These are phyloP conservation scores for Anthoptus insignis DNA, from an alignment of 2,888 invertebrate species.

Conservation along the genomic window DNA sequence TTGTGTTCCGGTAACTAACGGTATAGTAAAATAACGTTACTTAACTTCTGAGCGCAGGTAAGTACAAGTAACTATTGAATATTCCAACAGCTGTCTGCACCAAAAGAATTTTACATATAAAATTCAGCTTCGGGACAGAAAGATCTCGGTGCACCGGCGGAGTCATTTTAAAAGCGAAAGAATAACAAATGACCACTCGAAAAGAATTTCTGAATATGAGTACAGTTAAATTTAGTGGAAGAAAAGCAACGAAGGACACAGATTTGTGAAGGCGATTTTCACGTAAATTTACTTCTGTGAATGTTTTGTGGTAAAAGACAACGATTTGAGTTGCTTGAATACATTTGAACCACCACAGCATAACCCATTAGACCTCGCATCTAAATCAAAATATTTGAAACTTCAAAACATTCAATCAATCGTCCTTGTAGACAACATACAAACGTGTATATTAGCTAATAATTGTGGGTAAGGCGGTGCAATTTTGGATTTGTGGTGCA, in stretches of 20 bases:
- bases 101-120: constrained; percentile 40
- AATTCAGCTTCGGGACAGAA: constrained; percentile 33
- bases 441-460: too few relatives aligned
- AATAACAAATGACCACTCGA: constrained; percentile 40
- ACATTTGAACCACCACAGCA: too few relatives aligned
- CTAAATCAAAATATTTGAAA: too few relatives aligned
- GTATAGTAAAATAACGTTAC: constrained; percentile 33
- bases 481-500: too few relatives aligned
- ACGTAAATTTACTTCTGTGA: constrained; percentile 18
- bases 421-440: too few relatives aligned
- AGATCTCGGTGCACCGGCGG: constrained; percentile 33
- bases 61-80: constrained; percentile 47
- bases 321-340: background rate
- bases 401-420: too few relatives aligned
- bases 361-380: too few relatives aligned
- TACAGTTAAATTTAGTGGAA: constrained; percentile 35
- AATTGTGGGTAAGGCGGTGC: too few relatives aligned
- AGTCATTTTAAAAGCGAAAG: constrained; percentile 37
- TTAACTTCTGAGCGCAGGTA: constrained; percentile 45
- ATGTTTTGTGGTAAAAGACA: constrained; percentile 2
- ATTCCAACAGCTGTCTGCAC: constrained; percentile 38
- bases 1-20: constrained; percentile 29
- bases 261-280: constrained; percentile 24
- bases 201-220: constrained; percentile 38
- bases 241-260: constrained; percentile 29